Conservation (phyloP, 2,888 invertebrate species). For the Bhutanitis thaidina region DNA sequence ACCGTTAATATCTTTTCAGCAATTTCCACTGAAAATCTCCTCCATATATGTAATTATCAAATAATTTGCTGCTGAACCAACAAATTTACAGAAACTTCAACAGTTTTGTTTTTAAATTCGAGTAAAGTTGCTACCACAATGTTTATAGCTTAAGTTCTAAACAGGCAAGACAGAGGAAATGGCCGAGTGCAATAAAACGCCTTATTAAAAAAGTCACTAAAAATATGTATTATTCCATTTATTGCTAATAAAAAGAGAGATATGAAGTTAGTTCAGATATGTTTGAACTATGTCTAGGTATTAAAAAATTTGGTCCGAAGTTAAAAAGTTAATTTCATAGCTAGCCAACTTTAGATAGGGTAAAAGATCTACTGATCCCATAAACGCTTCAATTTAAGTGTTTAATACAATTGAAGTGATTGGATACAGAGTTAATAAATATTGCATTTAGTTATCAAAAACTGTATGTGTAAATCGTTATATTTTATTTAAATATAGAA, state of each 20-base stretch:
- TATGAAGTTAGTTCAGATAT: conserved; percentile 69
- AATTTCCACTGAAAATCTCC: too few species aligned
- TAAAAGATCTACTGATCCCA: conserved; percentile 4
- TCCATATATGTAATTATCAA: too few species aligned
- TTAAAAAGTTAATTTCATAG: conserved; percentile 18
- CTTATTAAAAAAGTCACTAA: neutral
- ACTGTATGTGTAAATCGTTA: too few species aligned
- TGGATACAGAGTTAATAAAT: too few species aligned
- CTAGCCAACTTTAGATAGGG: conserved; percentile 3
- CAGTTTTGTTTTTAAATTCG: too few species aligned
- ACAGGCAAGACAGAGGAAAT: neutral
- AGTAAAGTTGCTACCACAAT: too few species aligned
- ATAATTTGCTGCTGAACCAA: too few species aligned
- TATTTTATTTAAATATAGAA: too few species aligned
- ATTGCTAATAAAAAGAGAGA: conserved; percentile 63
- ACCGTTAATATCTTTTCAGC: too few species aligned
- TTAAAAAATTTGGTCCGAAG: conserved; percentile 64
- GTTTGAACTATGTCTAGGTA: conserved; percentile 51
- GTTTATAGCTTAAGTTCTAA: too few species aligned
- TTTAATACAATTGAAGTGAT: neutral
- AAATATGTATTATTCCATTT: conserved; percentile 26
- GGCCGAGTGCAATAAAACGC: neutral
- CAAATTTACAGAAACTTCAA: too few species aligned
- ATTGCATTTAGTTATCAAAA: too few species aligned
- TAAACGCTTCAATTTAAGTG: neutral